Base-by-base conservation (phyloP, 2,797 vertebrate genomes). In the Zenarchopterus dispar region DNA sequence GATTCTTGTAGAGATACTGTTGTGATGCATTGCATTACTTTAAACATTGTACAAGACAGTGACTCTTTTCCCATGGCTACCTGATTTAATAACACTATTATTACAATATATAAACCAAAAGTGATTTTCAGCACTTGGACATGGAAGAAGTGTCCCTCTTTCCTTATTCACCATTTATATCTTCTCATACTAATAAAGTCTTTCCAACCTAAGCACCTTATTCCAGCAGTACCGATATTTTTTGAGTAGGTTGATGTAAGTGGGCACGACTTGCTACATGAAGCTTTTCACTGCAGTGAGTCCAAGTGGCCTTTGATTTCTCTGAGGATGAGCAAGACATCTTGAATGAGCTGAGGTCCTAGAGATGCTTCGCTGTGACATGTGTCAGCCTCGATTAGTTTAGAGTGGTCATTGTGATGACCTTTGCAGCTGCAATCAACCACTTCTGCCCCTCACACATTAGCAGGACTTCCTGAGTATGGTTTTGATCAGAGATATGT, bases 321-420 rank as follows among this genome's bases (percentile, higher is more conserved):
- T 88, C 82, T 46, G 62, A 73, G 70, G 82, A 89, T 56, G 49
- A 75, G 73, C 70, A 72, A 70, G 65, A 78, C 55, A 73, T 68
- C 72, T 75, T 63, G 73, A 79, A 88, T 70, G 73, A 79, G 77
- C 77, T 80, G 71, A 67, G 75, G 59, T 56, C 72, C 17, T 17
- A 73, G 69, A 83, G 31, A 63, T 77, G 78, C 81, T 62, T 80
- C 54, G n/a, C 71, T 80, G 82, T 81, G 89, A 90, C 83, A 81
- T 72, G 66, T 85, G 89, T 90, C 90, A 91, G 70, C 83, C 79
- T 84, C 67, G n/a, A 85, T 92, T 82, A 82, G 74, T 84, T 84
- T 74, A 71, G 68, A 82, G 75, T 74, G 59, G 78, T 82, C 68
- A 80, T 72, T 63, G 66, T 66, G 19, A 66, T 60, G 77, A 80